Conservation (phyloP, 2,797 vertebrate species). For the Nyctalus aviator region DNA sequence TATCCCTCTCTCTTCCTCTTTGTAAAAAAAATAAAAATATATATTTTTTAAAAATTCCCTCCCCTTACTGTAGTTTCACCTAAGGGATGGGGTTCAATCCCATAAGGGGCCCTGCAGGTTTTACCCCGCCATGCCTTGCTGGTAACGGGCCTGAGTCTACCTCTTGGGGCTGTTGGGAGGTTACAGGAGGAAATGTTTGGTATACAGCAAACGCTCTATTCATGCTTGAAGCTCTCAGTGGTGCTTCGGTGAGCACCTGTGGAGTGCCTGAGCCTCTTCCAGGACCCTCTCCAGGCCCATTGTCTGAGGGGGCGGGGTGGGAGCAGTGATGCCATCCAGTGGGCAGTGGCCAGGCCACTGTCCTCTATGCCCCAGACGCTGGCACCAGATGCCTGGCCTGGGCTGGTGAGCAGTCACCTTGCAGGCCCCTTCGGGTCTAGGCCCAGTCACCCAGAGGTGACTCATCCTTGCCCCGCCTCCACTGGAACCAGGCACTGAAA, state of each 20-base stretch:
- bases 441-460: conserved; percentile 76
- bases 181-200: too few species aligned
- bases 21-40: too few species aligned
- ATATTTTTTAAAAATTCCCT: too few species aligned
- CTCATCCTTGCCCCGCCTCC: conserved; percentile 78
- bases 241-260: neutral
- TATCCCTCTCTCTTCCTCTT: too few species aligned
- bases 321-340: neutral
- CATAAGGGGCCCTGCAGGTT: neutral
- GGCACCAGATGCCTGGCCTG: neutral
- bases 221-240: too few species aligned
- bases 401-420: neutral
- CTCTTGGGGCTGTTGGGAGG: too few species aligned
- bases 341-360: neutral
- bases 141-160: neutral
- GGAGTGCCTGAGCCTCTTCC: neutral
- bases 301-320: too few species aligned
- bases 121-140: neutral
- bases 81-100: neutral
- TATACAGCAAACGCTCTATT: neutral
- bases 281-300: too few species aligned
- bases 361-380: neutral
- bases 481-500: conserved; percentile 81
- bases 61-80: neutral
- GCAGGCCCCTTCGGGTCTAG: neutral